A percentile compares a stretch with the other conserved stretches of the same genome.
Evolutionary conservation across 1,140 invertebrate species (phyloP).

Genomic region (Drosophila ercepeae): DNA sequence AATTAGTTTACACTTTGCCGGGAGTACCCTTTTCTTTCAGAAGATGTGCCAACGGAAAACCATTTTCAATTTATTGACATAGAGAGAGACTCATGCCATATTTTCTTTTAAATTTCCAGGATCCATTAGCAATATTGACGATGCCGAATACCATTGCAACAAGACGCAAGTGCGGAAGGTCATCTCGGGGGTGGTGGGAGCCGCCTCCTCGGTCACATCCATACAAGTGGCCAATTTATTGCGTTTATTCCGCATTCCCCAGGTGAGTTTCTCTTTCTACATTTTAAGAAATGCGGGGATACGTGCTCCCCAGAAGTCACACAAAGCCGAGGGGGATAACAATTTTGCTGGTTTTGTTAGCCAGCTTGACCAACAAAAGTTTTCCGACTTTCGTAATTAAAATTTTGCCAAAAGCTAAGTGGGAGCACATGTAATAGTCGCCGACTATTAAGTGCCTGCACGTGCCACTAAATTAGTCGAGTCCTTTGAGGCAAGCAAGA

Average conservation of each 20-base stretch:
- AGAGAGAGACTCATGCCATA: background rate
- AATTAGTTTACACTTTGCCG: constrained; percentile 72
- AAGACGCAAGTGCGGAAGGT: constrained; percentile 93
- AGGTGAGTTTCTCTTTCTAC: constrained; percentile 86
- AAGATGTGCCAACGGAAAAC: constrained; percentile 1
- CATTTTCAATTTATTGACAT: background rate
- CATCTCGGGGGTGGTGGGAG: constrained; percentile 97
- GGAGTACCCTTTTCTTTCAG: no score
- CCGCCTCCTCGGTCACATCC: constrained; percentile 96
- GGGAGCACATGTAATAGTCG: constrained; percentile 3
- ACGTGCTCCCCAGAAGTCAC: background rate
- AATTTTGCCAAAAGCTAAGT: constrained; percentile 39
- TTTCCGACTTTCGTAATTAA: constrained; percentile 59
- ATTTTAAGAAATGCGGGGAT: no score
- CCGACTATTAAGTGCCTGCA: constrained; percentile 36
- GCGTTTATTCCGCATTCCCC: constrained; percentile 96
- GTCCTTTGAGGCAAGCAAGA: constrained; percentile 4
- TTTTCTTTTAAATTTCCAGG: constrained; percentile 86
- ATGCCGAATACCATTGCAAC: constrained; percentile 94
- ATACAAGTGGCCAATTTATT: constrained; percentile 98
- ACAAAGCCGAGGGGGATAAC: background rate
- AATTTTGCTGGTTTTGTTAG: constrained; percentile 1
- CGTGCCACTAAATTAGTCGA: constrained; percentile 49
- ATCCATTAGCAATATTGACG: constrained; percentile 97
- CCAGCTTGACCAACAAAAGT: constrained; percentile 6